Base-by-base conservation (phyloP, 2,113 vertebrate species). In the Lophochroa leadbeateri region DNA sequence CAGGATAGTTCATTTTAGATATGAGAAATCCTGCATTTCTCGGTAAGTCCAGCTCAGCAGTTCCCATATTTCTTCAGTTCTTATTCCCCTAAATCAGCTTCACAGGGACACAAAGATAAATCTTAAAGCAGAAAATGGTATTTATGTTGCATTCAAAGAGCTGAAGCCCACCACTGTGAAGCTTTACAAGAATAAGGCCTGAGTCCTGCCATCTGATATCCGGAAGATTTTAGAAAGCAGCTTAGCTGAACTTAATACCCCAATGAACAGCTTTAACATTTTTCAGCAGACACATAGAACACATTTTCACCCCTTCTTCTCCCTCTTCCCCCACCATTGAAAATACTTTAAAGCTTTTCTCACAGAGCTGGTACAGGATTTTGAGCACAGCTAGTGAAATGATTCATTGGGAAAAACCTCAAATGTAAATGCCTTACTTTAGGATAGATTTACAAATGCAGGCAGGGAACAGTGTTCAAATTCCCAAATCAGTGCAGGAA, bases 221-320 rank as follows among this genome's bases (percentile, higher is more conserved):
- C 39, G 77, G 33, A 16, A 92, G 72, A 84, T 84, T 88, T 94
- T 81, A 90, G 47, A 41, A 92, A 88, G 47, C 55, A 93, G 69
- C 47, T 92, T 96, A 88, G 25, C 29, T 90, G 79, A 93, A 78
- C 46, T 90, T 63, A 80, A 15, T 81, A 67, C 43, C 47, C 60
- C 68, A 79, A 44, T 33, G 63, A 82, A 41, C 1, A 3, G n/a
- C 41, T 93, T 78, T 39, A 90, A 61, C 8, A 58, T 80, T 80
- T 96, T 58, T 91, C 24, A 88, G 64, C 23, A 49, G 69, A 17
- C 29, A 86, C 25, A 60, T 25, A 70, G 91, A 88, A 10, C 37
- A 77, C 24, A n/a, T 90, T 88, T 95, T 81, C 76, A 90, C 6
- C 18, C 44, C 17, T 65, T 52, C n/a, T 68, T 77, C 33, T 70